phyloP scores from a whole-genome alignment of 1,140 invertebrate species.

The Plutomurus gul region DNA sequence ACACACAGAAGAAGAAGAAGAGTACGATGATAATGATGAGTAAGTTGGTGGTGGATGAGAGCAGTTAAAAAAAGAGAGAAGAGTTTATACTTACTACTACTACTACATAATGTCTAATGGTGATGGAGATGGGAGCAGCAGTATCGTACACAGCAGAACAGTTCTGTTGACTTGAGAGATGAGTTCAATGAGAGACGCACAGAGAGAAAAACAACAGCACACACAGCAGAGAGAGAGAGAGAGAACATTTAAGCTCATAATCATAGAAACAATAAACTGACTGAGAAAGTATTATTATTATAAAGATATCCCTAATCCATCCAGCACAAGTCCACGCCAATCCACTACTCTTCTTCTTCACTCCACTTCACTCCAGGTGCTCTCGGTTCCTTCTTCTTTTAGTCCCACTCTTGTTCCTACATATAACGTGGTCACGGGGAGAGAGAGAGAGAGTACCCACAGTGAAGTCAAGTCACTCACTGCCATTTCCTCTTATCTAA shows the following conservation, averaged over 20 bases:
- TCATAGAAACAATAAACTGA: conserved; percentile 6
- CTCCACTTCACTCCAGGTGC: conserved; percentile 23
- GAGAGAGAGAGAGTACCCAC: no score
- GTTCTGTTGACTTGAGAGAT: background rate
- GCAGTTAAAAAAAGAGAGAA: no score
- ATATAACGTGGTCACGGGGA: no score
- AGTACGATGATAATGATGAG: no score
- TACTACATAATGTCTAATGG: no score
- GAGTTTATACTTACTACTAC: no score
- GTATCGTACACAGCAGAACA: background rate
- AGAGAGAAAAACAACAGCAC: background rate
- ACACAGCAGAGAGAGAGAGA: background rate
- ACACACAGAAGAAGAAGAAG: no score
- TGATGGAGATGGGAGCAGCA: background rate
- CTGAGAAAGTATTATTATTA: background rate
- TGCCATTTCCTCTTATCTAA: conserved; percentile 29
- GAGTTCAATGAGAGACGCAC: background rate
- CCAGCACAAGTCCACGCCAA: background rate
- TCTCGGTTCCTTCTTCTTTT: background rate
- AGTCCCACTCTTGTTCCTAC: background rate
- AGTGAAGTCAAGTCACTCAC: no score
- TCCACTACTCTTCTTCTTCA: no score
- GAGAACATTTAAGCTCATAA: background rate
- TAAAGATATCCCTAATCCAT: background rate
- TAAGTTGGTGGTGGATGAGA: no score